A percentile compares a stretch with the other conserved stretches of the same genome.
phyloP scores from a whole-genome alignment of 2,888 invertebrate genomes.

The Tetramorium bicarinatum region DNA sequence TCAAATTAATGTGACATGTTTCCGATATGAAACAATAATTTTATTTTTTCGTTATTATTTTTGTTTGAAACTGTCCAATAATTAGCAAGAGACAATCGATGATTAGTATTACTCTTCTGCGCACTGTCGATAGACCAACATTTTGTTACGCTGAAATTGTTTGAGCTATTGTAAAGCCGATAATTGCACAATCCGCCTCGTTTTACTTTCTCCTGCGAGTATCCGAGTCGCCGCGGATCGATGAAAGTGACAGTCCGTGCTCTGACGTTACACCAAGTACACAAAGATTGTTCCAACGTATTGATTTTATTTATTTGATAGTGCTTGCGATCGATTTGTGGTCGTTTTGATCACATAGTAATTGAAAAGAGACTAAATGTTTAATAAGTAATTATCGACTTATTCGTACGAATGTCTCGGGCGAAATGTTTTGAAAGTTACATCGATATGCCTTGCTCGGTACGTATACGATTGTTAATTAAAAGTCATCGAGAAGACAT shows the following conservation, averaged over 20 bases:
- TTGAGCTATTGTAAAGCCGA: constrained; percentile 60
- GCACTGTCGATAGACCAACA: background rate
- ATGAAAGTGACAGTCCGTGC: constrained; percentile 76
- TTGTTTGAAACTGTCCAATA: background rate
- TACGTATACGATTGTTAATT: background rate
- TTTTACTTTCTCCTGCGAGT: constrained; percentile 77
- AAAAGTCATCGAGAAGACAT: background rate
- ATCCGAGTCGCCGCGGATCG: constrained; percentile 49
- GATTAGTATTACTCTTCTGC: background rate
- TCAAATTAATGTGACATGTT: background rate
- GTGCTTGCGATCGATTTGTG: background rate
- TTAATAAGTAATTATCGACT: background rate
- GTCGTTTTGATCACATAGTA: background rate
- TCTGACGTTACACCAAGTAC: constrained; percentile 59
- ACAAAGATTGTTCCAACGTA: constrained; percentile 12
- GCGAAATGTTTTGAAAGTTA: background rate
- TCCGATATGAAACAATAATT: background rate
- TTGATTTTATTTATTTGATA: background rate
- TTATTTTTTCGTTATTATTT: background rate
- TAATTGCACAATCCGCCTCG: constrained; percentile 68
- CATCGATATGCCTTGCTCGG: background rate
- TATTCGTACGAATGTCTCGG: background rate
- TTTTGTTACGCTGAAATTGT: constrained; percentile 60
- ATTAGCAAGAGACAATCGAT: background rate
- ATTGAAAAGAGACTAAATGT: background rate